phyloP scores from a whole-genome alignment of 2,888 invertebrate genomes.

The Limnephilus auricula region DNA sequence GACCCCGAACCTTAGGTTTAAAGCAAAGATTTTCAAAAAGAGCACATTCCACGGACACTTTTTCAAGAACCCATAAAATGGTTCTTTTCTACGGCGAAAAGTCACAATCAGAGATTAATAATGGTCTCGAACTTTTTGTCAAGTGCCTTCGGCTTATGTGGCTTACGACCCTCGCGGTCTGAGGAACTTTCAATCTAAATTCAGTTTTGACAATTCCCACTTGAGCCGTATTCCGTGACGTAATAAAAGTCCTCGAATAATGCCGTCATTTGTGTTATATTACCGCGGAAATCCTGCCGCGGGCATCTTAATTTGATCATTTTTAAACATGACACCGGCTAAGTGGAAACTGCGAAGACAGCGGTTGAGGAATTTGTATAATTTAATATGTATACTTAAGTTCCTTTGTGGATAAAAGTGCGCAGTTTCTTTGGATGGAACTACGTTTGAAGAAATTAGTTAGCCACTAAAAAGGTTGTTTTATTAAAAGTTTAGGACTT shows the following conservation, averaged over 20 bases:
- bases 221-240: conserved; percentile 55
- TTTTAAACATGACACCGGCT: conserved; percentile 31
- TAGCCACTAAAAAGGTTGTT: background rate
- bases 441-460: background rate
- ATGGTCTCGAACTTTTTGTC: background rate
- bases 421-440: background rate
- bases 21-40: background rate
- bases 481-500: background rate
- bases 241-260: conserved; percentile 54
- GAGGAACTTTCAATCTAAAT: conserved; percentile 59
- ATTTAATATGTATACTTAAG: background rate
- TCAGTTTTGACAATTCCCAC: conserved; percentile 57
- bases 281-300: conserved; percentile 37
- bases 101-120: background rate
- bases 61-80: background rate
- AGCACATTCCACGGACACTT: background rate
- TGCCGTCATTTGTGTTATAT: conserved; percentile 59
- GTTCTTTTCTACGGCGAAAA: background rate
- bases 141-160: conserved; percentile 8
- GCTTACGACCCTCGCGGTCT: background rate
- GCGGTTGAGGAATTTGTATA: background rate
- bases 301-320: conserved; percentile 35
- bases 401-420: background rate
- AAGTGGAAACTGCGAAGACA: conserved; percentile 19
- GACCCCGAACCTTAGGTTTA: background rate